A percentile compares a stretch with the other conserved stretches of the same genome.
phyloP scores from a whole-genome alignment of 2,113 vertebrate species.

The Todiramphus chloris region DNA sequence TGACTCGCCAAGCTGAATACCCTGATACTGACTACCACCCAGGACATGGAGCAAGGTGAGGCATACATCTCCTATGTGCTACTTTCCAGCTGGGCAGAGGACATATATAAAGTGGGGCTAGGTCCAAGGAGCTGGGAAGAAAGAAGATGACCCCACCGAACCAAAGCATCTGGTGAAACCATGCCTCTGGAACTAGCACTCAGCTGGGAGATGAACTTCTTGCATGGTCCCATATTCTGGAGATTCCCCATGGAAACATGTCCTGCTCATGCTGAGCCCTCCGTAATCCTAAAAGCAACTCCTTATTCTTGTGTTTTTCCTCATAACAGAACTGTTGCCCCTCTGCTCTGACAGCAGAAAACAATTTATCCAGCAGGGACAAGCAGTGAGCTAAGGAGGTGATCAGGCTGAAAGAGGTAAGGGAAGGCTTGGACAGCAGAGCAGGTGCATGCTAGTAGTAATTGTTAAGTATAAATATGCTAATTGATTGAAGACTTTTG shows the following conservation, averaged over 20 bases:
- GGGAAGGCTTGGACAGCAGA: not conserved
- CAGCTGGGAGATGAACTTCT: not conserved
- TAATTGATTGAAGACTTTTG: not conserved
- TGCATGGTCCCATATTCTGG: not conserved
- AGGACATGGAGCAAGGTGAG: not conserved
- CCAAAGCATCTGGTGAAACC: not conserved
- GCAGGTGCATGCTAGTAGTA: not conserved
- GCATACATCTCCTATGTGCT: fast-evolving
- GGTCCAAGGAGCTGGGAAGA: not conserved
- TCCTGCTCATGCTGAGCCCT: not conserved
- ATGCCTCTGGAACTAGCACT: not conserved
- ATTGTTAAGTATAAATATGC: not conserved
- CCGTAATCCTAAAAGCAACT: not conserved
- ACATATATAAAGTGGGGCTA: too few relatives aligned
- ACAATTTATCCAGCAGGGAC: not conserved
- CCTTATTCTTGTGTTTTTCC: not conserved
- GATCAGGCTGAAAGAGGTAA: not conserved
- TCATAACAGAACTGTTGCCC: not conserved
- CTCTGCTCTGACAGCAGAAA: not conserved
- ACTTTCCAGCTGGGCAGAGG: not conserved
- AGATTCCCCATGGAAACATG: not conserved
- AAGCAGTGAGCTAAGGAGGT: not conserved
- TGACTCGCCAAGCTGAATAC: not conserved
- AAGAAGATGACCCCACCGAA: not conserved
- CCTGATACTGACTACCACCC: not conserved